phyloP scores from a whole-genome alignment of 1,140 invertebrate species.

The Diorhabda elongata region DNA sequence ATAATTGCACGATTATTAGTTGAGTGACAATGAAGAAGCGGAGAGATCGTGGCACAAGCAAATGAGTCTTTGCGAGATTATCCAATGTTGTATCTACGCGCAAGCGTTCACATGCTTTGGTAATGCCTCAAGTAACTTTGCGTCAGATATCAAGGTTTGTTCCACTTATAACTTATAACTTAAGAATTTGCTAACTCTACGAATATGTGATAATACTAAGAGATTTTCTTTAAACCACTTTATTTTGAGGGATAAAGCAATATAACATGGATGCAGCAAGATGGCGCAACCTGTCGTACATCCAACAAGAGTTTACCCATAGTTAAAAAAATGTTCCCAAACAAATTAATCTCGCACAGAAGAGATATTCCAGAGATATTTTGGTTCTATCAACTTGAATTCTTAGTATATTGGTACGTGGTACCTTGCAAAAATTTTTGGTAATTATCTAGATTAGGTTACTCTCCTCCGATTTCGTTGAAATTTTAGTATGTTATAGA shows the following conservation, averaged over 20 bases:
- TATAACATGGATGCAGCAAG: not conserved
- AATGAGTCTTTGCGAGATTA: not conserved
- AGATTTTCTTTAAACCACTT: not conserved
- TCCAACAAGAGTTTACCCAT: not conserved
- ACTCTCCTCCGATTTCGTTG: too few species aligned
- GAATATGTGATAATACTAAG: not conserved
- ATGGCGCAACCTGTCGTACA: not conserved
- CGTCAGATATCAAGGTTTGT: not conserved
- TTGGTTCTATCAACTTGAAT: not conserved
- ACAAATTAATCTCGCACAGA: not conserved
- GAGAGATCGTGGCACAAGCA: not conserved
- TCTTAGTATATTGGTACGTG: too few species aligned
- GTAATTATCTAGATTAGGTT: too few species aligned
- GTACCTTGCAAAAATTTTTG: too few species aligned
- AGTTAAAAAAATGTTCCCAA: not conserved
- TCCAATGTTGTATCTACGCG: not conserved
- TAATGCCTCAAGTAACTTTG: not conserved
- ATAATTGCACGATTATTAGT: too few species aligned
- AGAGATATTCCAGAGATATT: not conserved
- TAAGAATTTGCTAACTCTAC: not conserved
- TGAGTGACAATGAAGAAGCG: not conserved
- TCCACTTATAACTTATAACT: not conserved
- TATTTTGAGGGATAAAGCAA: not conserved
- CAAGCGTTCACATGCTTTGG: not conserved
- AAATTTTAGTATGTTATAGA: too few species aligned